Evolutionary conservation across 2,113 vertebrate genomes (phyloP).

Genomic region (Coracopsis vasa): DNA sequence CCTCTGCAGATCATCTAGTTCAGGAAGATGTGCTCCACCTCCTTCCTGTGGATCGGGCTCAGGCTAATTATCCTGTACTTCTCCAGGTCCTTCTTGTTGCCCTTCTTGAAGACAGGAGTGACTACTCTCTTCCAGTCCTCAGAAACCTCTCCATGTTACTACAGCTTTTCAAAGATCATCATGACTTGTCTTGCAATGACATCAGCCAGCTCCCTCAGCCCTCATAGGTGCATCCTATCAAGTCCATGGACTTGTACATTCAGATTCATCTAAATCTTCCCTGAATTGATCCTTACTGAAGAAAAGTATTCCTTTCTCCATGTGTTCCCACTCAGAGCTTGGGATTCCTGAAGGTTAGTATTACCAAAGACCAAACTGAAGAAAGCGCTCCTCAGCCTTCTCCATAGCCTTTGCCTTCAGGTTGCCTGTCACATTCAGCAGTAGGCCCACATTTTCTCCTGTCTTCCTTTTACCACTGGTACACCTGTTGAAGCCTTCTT

Average conservation of each 20-base stretch:
- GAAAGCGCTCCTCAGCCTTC: background rate
- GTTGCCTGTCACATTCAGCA: background rate
- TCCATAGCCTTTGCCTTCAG: background rate
- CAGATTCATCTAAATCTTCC: background rate
- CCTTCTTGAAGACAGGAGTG: background rate
- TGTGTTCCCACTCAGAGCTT: background rate
- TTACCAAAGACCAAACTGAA: background rate
- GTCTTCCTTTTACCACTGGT: background rate
- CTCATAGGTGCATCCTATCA: background rate
- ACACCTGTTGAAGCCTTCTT: background rate
- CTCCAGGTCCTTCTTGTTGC: background rate
- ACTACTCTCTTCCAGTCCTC: background rate
- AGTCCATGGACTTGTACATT: background rate
- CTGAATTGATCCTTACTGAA: background rate
- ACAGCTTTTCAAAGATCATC: background rate
- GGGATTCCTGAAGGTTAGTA: background rate
- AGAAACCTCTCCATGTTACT: background rate
- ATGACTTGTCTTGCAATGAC: background rate
- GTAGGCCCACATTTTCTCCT: background rate
- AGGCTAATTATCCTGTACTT: background rate
- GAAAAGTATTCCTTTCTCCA: background rate
- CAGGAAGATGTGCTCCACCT: background rate
- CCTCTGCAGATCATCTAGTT: background rate
- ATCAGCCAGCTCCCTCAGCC: background rate
- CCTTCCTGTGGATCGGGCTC: background rate